Evolutionary conservation across 2,888 invertebrate species (phyloP).

Genomic region (Chrysodeixis includens): DNA sequence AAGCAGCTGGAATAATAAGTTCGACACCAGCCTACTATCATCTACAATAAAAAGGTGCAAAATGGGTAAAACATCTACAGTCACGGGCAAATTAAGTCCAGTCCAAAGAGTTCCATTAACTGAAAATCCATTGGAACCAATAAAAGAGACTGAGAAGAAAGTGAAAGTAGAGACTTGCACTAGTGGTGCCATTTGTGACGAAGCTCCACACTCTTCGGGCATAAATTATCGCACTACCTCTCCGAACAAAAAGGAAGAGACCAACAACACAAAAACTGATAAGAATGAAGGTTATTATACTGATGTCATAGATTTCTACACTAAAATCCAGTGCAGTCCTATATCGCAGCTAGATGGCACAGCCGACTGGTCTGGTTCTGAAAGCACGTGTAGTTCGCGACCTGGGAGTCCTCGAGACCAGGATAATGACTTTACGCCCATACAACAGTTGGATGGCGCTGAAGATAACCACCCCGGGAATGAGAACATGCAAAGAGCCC

Average conservation of each 20-base stretch:
- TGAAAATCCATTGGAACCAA: constrained; percentile 76
- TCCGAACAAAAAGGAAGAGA: constrained; percentile 81
- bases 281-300: constrained; percentile 84
- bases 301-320: constrained; percentile 87
- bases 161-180: constrained; percentile 73
- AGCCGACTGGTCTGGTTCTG: constrained; percentile 91
- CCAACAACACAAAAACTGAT: constrained; percentile 73
- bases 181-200: constrained; percentile 73
- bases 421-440: constrained; percentile 81
- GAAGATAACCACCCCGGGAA: constrained; percentile 88
- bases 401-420: constrained; percentile 81
- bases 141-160: constrained; percentile 82
- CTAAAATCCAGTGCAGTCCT: constrained; percentile 87
- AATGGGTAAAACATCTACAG: constrained; percentile 85
- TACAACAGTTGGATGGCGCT: constrained; percentile 92
- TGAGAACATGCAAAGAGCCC: constrained; percentile 77
- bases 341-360: constrained; percentile 92
- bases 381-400: constrained; percentile 84
- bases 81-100: constrained; percentile 82
- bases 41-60: constrained; percentile 92
- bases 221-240: constrained; percentile 80
- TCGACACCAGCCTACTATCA: constrained; percentile 89
- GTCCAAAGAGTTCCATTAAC: constrained; percentile 74
- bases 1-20: constrained; percentile 92
- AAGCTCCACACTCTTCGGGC: constrained; percentile 83